Conservation (phyloP, 2,113 vertebrate species). For the Cettia cetti region DNA sequence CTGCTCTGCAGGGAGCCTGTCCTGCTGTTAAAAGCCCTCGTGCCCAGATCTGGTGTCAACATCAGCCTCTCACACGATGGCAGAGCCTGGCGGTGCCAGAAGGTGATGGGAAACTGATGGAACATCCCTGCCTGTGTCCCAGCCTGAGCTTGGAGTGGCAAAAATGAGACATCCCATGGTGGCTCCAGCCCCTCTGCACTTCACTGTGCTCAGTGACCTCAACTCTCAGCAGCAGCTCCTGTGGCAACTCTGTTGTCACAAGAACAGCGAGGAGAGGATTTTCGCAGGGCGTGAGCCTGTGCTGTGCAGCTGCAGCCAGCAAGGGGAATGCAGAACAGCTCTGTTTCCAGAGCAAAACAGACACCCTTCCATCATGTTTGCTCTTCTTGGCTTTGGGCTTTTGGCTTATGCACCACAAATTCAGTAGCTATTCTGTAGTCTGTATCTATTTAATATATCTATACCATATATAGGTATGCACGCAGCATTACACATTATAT, state of each 20-base stretch:
- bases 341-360: neutral
- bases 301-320: neutral
- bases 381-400: neutral
- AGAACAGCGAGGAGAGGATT: neutral
- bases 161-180: neutral
- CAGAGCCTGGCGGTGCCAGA: neutral
- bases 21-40: neutral
- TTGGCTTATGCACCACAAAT: neutral
- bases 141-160: neutral
- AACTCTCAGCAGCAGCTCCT: neutral
- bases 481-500: neutral
- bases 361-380: neutral
- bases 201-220: neutral
- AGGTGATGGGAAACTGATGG: neutral
- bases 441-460: neutral
- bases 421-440: neutral
- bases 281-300: accelerated
- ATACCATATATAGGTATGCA: too few species aligned
- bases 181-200: neutral
- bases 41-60: neutral
- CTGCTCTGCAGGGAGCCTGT: neutral
- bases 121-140: neutral
- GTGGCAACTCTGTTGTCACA: neutral
- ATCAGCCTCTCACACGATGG: accelerated
- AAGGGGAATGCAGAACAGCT: neutral